Evolutionary conservation across 2,888 invertebrate species (phyloP), one percentile per base, ranked within the genome.

Genomic region (Phyto melanocephala): DNA sequence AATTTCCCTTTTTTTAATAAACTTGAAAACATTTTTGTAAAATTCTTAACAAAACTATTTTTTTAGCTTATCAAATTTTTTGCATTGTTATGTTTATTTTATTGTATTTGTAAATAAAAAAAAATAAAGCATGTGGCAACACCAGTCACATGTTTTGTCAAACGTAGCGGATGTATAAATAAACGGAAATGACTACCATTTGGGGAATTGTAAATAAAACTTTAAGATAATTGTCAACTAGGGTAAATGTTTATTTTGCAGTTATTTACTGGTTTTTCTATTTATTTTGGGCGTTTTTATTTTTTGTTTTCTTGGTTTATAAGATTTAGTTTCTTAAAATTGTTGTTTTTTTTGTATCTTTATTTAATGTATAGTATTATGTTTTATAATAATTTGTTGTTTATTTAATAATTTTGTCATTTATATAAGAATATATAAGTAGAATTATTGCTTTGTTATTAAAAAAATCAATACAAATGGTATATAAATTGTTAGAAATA

Each of bases 401-500:
- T 60, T 60, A 52, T 75, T 62, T 45, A 37, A 47, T 56, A 60
- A 72, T 72, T 33, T 65, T 28, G 28, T 47, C 22, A 33, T 71
- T 71, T 78, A 65, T 78, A 65, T 72, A 47, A 20, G 50, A 76
- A 62, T 81, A 70, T 81, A 58, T 87, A 85, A 87, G 85, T 87
- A 88, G 82, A 85, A 85, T 88, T 88, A 89, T 88, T 89, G 88
- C 88, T 89, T 88, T 76, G 45, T 87, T 87, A 86, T 85, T 87
- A 87, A 87, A 82, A 78, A 70, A 74, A 88, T 87, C 89, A 89
- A 88, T 89, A 89, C 87, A 89, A 88, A 89, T 81, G 74, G 78
- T 84, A 84, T 88, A 89, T 82, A 82, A 82, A 82, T 79, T 82
- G 79, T 81, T 82, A 82, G 82, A 82, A 82, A 82, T 82, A 56